Conservation (phyloP, 2,888 invertebrate species). For the Erynnis tages region DNA sequence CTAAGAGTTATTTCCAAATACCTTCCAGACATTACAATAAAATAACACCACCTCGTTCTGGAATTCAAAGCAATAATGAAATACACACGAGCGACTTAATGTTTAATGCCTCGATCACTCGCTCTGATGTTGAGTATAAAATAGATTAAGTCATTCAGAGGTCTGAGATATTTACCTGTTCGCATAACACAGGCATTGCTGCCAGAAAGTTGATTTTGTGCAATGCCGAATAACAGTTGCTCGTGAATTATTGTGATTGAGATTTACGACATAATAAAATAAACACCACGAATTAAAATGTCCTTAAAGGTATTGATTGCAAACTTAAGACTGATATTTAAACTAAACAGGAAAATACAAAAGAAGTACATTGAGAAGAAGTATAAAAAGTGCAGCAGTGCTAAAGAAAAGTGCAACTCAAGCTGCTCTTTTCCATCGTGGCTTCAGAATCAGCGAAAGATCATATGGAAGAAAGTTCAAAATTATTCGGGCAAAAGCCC, state of each 20-base stretch:
- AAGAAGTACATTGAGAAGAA: too few relatives aligned
- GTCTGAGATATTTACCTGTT: conserved; percentile 16
- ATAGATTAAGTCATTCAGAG: conserved; percentile 19
- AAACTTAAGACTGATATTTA: too few relatives aligned
- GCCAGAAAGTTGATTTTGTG: conserved; percentile 19
- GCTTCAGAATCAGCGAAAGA: too few relatives aligned
- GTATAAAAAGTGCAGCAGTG: too few relatives aligned
- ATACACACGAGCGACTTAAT: conserved; percentile 45
- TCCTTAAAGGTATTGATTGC: too few relatives aligned
- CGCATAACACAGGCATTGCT: background rate
- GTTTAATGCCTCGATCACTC: conserved; percentile 18
- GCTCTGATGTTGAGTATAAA: conserved; percentile 3
- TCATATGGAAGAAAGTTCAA: too few relatives aligned
- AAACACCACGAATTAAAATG: background rate
- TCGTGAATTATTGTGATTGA: conserved; percentile 10
- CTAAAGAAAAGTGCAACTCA: too few relatives aligned
- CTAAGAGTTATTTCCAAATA: too few relatives aligned
- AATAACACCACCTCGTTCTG: conserved; percentile 51
- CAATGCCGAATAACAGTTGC: conserved; percentile 5
- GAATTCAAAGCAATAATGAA: conserved; percentile 56
- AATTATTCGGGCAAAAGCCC: too few relatives aligned
- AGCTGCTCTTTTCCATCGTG: too few relatives aligned
- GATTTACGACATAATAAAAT: conserved; percentile 1
- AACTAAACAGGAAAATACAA: too few relatives aligned
- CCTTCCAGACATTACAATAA: too few relatives aligned